Evolutionary conservation across 2,888 invertebrate species (phyloP), one percentile per base, ranked within the genome.

Genomic region (Amblyteles armatorius): DNA sequence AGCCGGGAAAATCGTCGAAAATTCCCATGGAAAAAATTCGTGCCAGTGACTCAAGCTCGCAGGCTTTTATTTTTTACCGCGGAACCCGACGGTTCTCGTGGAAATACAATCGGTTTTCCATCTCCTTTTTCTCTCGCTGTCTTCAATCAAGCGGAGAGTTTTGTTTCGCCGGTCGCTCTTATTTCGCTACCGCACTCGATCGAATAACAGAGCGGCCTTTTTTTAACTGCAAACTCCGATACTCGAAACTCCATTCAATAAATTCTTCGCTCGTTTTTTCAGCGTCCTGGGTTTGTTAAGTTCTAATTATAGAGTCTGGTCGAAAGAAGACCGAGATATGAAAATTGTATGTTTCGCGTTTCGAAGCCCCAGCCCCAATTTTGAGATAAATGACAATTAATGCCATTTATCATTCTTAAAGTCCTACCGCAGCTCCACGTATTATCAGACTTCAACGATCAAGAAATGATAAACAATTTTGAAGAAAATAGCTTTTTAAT

Each of bases 21-120:
- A 33, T 33, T n/a, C 33, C 63, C n/a, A 63, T 63, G 33, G 3
- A 33, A 63, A 29, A 63, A 26, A 57, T 63, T 63, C 29, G 29
- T 63, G 29, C 63, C 63, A 33, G 33, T 29, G 63, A 63, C 63
- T 63, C 63, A 63, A 63, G 16, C 63, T 33, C 33, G 29, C n/a
- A 33, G 16, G 33, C 1, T 63, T 26, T 33, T 63, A 16, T 29
- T 33, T 63, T 63, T 16, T 6, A 29, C n/a, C 60, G 13, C 26
- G 4, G 16, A 26, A 16, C 26, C 16, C 63, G 63, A 13, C 2
- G 33, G 16, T 29, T 16, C 29, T 29, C 13, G 63, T 63, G 29
- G 29, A 63, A 63, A 63, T 63, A 0, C 63, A 63, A 63, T 63
- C 63, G n/a, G 29, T 63, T 63, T 16, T 26, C 63, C 16, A n/a